These are phyloP conservation scores for Sipha flava DNA, from an alignment of 1,140 invertebrate genomes.

Conservation along the genomic window DNA sequence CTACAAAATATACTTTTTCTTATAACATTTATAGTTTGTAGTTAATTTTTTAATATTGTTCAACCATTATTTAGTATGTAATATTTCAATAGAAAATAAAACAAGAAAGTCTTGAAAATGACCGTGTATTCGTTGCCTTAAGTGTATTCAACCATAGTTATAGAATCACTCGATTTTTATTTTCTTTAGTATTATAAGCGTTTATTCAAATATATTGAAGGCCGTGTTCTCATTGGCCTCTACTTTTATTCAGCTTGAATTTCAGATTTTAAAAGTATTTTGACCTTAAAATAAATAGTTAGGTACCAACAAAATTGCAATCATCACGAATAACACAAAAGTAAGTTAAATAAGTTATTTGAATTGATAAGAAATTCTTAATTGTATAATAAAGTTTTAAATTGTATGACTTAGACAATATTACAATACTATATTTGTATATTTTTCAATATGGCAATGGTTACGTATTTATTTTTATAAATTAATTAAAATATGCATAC, in stretches of 20 bases:
- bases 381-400: too few species aligned
- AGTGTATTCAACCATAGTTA: background rate
- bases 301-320: background rate
- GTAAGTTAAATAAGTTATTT: background rate
- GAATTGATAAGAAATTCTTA: background rate
- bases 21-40: too few species aligned
- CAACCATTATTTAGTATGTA: too few species aligned
- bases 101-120: background rate
- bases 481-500: too few species aligned
- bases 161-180: background rate
- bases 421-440: too few species aligned
- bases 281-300: background rate
- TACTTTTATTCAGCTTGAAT: background rate
- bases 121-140: background rate
- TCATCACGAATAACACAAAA: background rate
- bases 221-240: background rate
- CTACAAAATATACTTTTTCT: too few species aligned
- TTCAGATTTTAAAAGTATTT: constrained; percentile 4
- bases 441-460: too few species aligned
- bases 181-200: background rate
- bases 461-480: too few species aligned
- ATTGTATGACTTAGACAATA: too few species aligned
- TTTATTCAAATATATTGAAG: background rate
- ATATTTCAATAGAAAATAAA: too few species aligned
- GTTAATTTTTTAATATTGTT: too few species aligned